phyloP scores from a whole-genome alignment of 2,113 vertebrate species.

The Delphinus delphis region DNA sequence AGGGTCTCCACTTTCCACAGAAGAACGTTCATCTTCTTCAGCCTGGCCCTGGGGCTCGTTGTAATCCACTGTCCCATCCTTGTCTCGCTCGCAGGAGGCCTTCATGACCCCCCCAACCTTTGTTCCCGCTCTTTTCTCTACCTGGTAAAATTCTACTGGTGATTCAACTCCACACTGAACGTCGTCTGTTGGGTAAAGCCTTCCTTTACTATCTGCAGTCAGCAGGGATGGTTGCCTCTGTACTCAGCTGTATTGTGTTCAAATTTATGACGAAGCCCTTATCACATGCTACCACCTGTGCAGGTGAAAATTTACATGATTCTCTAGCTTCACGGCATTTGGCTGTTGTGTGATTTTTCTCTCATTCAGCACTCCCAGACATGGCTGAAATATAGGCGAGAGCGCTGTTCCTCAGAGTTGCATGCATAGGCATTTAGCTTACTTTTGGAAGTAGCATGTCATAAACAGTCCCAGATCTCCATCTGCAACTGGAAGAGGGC shows the following conservation, averaged over 20 bases:
- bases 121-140: neutral
- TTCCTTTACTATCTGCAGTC: neutral
- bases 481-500: neutral
- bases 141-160: neutral
- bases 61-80: neutral
- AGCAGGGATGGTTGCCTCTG: neutral
- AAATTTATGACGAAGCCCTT: neutral
- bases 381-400: neutral
- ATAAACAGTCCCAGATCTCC: neutral
- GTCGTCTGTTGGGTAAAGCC: neutral
- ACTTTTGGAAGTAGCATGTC: neutral
- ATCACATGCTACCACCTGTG: neutral
- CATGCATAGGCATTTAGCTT: slow-evolving; percentile 16
- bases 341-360: neutral
- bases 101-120: neutral
- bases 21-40: neutral
- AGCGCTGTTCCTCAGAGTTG: neutral
- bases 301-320: neutral
- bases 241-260: neutral
- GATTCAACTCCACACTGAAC: neutral
- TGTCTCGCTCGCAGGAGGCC: neutral
- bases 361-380: neutral
- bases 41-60: neutral
- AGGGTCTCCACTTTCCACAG: neutral
- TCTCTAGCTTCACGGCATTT: neutral